Evolutionary conservation across 2,113 vertebrate genomes (phyloP), one percentile per base, ranked within the genome.

Genomic region (Australoheros scitulus): DNA sequence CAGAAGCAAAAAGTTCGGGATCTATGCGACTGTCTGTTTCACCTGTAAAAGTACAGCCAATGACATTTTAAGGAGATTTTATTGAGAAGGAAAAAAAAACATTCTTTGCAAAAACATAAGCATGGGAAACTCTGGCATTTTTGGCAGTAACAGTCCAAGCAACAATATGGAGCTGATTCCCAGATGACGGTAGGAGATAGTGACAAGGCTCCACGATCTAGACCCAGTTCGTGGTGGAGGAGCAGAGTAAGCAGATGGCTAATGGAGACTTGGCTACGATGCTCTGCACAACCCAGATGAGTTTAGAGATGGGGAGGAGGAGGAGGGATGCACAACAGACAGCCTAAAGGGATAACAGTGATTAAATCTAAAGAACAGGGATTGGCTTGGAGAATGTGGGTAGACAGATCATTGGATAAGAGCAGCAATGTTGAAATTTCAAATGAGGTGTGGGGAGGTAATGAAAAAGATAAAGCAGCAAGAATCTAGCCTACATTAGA

Each of bases 151-250:
- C 10, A 72, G 47, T 55, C 47, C 68, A 70, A 52, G 65, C 17
- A 70, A 29, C 65, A 70, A 70, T 70, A 70, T 70, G 65, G 43
- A 50, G 43, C 24, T 70, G 65, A 72, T n/a, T 72, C 68, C 26
- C 47, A 1, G 1, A 55, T 55, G 68, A 55, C n/a, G 47, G 10
- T 24, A 32, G 47, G 47, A 56, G 20, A 56, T 10, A 22, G 55
- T 56, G 55, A 55, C 50, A 8, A 43, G 41, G 41, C 41, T 17
- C 14, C 47, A 17, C 6, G 15, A 52, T 52, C 15, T 32, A 47
- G 65, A 52, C 13, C 3, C 0, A 20, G 47, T 72, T 72, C 26
- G 26, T 72, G 43, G 20, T 72, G 24, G 43, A 72, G 65, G 43
- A 72, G 43, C 65, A 52, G 26, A 72, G 50, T n/a, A 20, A 52